phyloP scores from a whole-genome alignment of 2,113 vertebrate genomes.

The Chloebia gouldiae region DNA sequence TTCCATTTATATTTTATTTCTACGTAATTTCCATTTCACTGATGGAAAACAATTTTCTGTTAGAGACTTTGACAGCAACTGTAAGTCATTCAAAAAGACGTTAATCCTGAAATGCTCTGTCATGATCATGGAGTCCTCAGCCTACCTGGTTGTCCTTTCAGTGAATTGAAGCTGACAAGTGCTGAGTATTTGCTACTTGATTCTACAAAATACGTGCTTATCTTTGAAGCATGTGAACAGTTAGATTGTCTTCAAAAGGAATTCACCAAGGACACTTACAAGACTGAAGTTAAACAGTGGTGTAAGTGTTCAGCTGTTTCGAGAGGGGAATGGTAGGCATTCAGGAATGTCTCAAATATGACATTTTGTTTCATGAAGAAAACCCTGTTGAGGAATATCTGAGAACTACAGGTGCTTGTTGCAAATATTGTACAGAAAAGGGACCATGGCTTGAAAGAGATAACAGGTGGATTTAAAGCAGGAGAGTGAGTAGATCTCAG shows the following conservation, averaged over 20 bases:
- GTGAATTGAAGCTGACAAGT: not conserved
- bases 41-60: not conserved
- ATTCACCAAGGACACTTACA: not conserved
- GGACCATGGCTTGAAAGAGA: not conserved
- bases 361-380: not conserved
- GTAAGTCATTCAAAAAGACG: not conserved
- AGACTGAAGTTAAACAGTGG: slow-evolving; percentile 11
- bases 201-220: slow-evolving; percentile 18
- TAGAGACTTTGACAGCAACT: not conserved
- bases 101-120: slow-evolving; percentile 16
- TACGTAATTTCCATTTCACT: not conserved
- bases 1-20: slow-evolving; percentile 2
- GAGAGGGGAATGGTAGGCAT: not conserved
- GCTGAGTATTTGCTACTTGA: not conserved
- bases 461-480: not conserved
- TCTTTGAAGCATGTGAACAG: slow-evolving; percentile 7
- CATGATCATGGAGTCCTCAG: not conserved
- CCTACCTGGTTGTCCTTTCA: not conserved
- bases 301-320: not conserved
- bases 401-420: not conserved
- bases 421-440: not conserved
- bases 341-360: not conserved
- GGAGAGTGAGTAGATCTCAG: not conserved
- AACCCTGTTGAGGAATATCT: not conserved
- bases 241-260: slow-evolving; percentile 7